Evolutionary conservation across 2,113 vertebrate genomes (phyloP).

Genomic region (Aphyosemion australe): DNA sequence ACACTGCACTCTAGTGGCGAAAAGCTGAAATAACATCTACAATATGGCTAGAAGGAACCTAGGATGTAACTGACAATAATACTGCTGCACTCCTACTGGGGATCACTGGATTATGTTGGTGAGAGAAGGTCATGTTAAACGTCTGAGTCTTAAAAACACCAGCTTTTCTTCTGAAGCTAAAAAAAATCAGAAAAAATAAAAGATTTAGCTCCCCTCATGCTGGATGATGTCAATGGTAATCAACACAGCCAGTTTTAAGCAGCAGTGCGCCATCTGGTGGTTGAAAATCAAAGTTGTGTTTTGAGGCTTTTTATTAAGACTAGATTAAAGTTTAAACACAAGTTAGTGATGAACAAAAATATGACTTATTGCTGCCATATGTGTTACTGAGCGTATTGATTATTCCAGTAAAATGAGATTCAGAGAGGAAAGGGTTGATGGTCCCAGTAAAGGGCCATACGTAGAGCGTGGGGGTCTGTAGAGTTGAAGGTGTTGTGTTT

Average conservation of each 20-base stretch:
- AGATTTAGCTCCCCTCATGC: constrained; percentile 13
- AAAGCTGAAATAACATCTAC: background rate
- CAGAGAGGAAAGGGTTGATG: no score
- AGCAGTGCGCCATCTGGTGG: constrained; percentile 83
- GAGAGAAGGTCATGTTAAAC: no score
- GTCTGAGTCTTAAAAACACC: background rate
- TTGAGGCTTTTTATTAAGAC: no score
- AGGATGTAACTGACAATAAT: background rate
- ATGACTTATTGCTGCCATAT: no score
- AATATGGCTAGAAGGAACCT: background rate
- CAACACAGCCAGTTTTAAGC: background rate
- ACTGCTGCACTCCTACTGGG: background rate
- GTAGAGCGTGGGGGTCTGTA: no score
- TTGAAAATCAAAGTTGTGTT: constrained; percentile 46
- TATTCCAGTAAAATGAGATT: no score
- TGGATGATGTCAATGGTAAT: background rate
- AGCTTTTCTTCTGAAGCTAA: constrained; percentile 13
- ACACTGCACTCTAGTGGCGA: constrained; percentile 14
- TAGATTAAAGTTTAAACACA: no score
- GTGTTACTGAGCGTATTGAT: no score
- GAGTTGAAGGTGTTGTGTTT: no score
- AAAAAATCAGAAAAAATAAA: constrained; percentile 8
- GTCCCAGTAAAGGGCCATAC: no score
- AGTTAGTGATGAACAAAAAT: no score
- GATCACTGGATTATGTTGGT: background rate